Percentiles rank a stretch among this genome's conserved stretches.
phyloP scores from a whole-genome alignment of 1,140 invertebrate species.

The Vollenhovia emeryi region DNA sequence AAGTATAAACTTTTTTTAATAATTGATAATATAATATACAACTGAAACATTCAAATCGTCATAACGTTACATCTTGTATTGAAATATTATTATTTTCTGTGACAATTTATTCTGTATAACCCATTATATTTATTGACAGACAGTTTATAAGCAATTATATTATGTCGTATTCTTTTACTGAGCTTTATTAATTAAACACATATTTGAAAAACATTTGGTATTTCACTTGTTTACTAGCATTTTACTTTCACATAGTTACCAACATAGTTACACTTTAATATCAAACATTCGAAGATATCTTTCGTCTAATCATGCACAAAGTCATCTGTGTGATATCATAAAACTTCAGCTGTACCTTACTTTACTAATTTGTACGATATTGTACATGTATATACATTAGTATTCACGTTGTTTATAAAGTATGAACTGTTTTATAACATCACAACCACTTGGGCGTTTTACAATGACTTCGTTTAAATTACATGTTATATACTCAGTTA shows the following conservation, averaged over 20 bases:
- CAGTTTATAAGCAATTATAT: slow-evolving; percentile 40
- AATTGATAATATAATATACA: slow-evolving; percentile 34
- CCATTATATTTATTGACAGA: slow-evolving; percentile 45
- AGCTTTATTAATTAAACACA: slow-evolving; percentile 41
- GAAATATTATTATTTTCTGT: slow-evolving; percentile 51
- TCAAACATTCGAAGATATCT: slow-evolving; percentile 5
- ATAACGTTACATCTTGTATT: slow-evolving; percentile 29
- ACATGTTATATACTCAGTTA: background rate
- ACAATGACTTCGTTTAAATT: background rate
- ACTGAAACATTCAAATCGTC: slow-evolving; percentile 39
- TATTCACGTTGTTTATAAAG: background rate
- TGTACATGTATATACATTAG: background rate
- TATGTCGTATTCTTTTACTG: slow-evolving; percentile 38
- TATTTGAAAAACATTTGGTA: slow-evolving; percentile 14
- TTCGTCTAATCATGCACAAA: background rate
- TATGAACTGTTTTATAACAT: background rate
- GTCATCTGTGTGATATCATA: background rate
- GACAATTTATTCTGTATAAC: slow-evolving; percentile 44
- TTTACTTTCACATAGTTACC: slow-evolving; percentile 10
- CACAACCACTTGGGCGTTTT: slow-evolving; percentile 28
- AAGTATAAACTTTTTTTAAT: slow-evolving; percentile 34
- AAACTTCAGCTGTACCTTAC: background rate
- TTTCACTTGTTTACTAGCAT: slow-evolving; percentile 10
- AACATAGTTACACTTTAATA: background rate
- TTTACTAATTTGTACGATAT: background rate